Base-by-base conservation (phyloP, 2,888 invertebrate species). In the Adela reaumurella region DNA sequence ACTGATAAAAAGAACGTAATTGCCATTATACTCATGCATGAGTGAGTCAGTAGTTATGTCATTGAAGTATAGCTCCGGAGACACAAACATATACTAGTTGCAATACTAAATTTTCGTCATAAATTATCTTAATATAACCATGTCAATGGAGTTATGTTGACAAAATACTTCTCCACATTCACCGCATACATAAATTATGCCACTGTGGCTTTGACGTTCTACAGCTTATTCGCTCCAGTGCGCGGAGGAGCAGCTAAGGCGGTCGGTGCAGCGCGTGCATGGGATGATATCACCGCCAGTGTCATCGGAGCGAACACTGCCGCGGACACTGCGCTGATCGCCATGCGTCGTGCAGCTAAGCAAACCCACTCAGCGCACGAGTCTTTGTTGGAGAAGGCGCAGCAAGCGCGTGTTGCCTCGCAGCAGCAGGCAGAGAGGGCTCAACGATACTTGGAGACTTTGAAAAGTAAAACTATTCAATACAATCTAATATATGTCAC, bases 221-320 rank as follows among this genome's bases (percentile, higher is more conserved):
- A 24, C 58, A 85, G 87, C 52, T 63, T 86, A 50, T 88, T 90
- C 62, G 82, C 83, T 43, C 83, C 83, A 41, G 84, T 86, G 0
- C 82, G 92, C 55, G 85, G 88, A 51, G 86, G 88, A 48, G 91
- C 95, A 1, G 83, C 88, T 0, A 83, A 85, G 48, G 87, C 88
- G 17, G 83, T 94, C 48, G 67, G 78, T 10, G 83, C 83, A 42
- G 90, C 90, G 0, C 81, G 74, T 55, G 73, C 82, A 28, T 84
- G 86, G 58, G 83, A 86, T 0, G 67, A 69, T 43, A 84, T 86
- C 53, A 89, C 90, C 0, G 76, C 71, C 35, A 65, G 66, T 2
- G 74, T 67, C 56, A 80, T 60, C 19, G 77, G 59, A 47, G 71
- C 83, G 43, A 49, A 67, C 28, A 58, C 65, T 43, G 65, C 80